Base-by-base conservation (phyloP, 1,140 invertebrate genomes). In the Penaeus chinensis region DNA sequence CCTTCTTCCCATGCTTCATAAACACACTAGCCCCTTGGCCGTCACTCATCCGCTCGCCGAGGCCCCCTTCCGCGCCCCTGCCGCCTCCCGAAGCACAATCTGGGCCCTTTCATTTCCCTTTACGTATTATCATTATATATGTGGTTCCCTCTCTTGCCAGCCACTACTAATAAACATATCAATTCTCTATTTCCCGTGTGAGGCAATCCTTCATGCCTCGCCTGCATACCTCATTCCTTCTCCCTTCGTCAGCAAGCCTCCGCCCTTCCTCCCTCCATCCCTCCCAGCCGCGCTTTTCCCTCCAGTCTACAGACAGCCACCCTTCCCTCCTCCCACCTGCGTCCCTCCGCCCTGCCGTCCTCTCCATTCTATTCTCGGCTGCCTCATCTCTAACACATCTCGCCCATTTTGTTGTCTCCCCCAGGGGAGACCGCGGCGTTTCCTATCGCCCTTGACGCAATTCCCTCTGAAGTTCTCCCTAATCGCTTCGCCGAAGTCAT, bases 401-500 rank as follows among this genome's bases (percentile, higher is more conserved):
- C 27, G 66, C 76, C 82, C 66, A 84, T 74, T 84, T 84, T 84
- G 66, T 71, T 69, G 47, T 76, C 54, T 54, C 62, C 82, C 71
- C 69, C 37, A 24, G 47, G 71, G 82, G 69, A 84, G 76, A 32
- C 69, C 54, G 19, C 47, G 82, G 37, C 71, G 66, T 65, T 47
- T 62, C 69, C 66, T 61, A 76, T 76, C 82, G 69, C 16, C 32
- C 69, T 7, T 27, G 47, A 47, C 37, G 82, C 62, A 84, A 84
- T 76, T 84, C 82, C 82, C 69, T 60, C 69, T n/a, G 66, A 66
- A 62, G 54, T 84, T 84, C 37, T 66, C 24, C 54, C 69, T 74
- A 84, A 84, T 84, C 82, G 82, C 54, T 37, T 27, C 37, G 22
- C 69, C 82, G 60, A 84, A 84, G 69, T 84, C 82, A 76, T 84